phyloP scores from a whole-genome alignment of 1,140 invertebrate species.

The Conus ventricosus region DNA sequence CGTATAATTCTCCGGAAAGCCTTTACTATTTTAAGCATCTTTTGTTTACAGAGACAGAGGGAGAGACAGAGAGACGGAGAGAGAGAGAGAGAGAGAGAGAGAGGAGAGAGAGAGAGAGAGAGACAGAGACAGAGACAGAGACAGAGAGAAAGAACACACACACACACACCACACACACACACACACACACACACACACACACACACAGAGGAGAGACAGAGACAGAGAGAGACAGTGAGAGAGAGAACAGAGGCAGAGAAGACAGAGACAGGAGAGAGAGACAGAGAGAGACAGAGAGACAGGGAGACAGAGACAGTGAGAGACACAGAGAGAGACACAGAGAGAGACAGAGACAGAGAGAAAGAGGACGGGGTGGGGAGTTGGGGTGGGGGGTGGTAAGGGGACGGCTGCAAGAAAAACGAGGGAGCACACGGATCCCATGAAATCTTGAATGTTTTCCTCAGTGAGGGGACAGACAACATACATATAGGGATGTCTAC shows the following conservation, averaged over 20 bases:
- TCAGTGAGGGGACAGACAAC: too few species aligned
- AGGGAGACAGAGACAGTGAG: neutral
- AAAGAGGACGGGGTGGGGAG: too few species aligned
- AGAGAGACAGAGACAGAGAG: neutral
- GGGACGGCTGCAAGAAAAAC: too few species aligned
- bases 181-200: neutral
- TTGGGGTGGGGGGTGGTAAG: too few species aligned
- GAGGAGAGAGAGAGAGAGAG: neutral
- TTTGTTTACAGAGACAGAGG: too few species aligned
- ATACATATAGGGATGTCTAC: too few species aligned
- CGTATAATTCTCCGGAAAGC: too few species aligned
- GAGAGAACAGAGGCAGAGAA: neutral
- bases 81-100: neutral
- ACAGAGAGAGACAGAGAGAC: neutral
- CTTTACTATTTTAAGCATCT: too few species aligned
- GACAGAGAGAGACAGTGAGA: neutral
- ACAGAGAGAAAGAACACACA: too few species aligned
- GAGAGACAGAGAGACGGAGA: neutral
- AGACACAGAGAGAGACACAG: neutral
- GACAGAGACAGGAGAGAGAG: neutral
- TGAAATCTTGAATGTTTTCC: too few species aligned
- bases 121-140: neutral
- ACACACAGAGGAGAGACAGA: neutral
- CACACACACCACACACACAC: neutral
- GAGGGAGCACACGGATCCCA: too few species aligned